Evolutionary conservation across 1,140 invertebrate species (phyloP).

Genomic region (Orussus abietinus): DNA sequence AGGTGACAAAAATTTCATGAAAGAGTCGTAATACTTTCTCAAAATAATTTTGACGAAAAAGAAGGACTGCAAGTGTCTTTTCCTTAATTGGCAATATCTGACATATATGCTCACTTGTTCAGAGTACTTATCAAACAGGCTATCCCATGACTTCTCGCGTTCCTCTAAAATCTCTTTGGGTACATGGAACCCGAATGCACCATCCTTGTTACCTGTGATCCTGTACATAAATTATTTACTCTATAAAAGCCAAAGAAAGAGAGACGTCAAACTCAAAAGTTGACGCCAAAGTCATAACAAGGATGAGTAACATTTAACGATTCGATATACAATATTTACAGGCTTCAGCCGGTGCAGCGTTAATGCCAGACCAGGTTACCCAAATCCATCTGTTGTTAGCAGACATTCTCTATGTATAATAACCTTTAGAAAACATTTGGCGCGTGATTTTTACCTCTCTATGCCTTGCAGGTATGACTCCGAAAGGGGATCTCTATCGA

Average conservation of each 20-base stretch:
- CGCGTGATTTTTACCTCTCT: constrained; percentile 8
- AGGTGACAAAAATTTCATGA: not conserved
- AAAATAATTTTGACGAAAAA: too few species aligned
- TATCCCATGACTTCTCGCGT: constrained; percentile 21
- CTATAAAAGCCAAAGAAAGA: too few species aligned
- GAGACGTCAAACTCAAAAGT: constrained; percentile 17
- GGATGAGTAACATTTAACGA: constrained; percentile 9
- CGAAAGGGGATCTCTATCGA: constrained; percentile 2
- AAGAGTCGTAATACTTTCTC: not conserved
- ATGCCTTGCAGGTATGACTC: constrained; percentile 15
- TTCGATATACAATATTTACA: constrained; percentile 7
- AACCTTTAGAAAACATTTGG: not conserved
- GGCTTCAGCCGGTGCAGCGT: too few species aligned
- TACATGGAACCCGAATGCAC: not conserved
- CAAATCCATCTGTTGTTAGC: too few species aligned
- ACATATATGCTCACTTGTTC: constrained; percentile 17
- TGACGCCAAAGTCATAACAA: constrained; percentile 1
- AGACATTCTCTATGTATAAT: too few species aligned
- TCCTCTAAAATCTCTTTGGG: constrained; percentile 16
- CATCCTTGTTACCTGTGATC: not conserved
- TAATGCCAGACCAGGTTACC: too few species aligned
- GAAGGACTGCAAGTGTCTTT: too few species aligned
- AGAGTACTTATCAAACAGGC: constrained; percentile 28
- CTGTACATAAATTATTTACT: too few species aligned
- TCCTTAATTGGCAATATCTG: constrained; percentile 5